A percentile compares a stretch with the other conserved stretches of the same genome.
Evolutionary conservation across 2,113 vertebrate species (phyloP).

Genomic region (Acrocephalus kingi): DNA sequence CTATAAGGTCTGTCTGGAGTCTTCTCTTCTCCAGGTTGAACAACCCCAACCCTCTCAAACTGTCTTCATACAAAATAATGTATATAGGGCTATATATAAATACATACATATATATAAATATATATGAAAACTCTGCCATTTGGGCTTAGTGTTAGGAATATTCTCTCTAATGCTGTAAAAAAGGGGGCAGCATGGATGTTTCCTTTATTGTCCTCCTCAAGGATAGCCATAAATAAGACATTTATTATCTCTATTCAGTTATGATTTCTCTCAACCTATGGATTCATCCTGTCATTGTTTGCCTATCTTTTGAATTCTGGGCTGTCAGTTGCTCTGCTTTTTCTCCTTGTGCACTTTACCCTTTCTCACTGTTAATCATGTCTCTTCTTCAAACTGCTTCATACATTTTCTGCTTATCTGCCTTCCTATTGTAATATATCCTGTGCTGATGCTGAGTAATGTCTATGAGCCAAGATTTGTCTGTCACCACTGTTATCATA

Average conservation of each 20-base stretch:
- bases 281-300: neutral
- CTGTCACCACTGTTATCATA: neutral
- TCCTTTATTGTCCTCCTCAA: neutral
- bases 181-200: neutral
- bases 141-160: neutral
- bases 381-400: neutral
- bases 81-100: neutral
- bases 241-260: neutral
- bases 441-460: neutral
- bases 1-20: neutral
- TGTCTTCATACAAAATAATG: neutral
- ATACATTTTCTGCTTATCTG: neutral
- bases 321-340: neutral
- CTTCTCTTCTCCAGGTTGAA: neutral
- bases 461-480: neutral
- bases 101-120: neutral
- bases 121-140: neutral
- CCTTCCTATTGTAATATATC: neutral
- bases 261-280: neutral
- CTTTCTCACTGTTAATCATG: neutral
- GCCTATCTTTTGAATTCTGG: neutral
- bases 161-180: neutral
- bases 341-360: neutral
- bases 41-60: neutral
- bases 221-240: neutral